Evolutionary conservation across 1,140 invertebrate genomes (phyloP), one percentile per base, ranked within the genome.

Genomic region (Drosophila kepulauana): DNA sequence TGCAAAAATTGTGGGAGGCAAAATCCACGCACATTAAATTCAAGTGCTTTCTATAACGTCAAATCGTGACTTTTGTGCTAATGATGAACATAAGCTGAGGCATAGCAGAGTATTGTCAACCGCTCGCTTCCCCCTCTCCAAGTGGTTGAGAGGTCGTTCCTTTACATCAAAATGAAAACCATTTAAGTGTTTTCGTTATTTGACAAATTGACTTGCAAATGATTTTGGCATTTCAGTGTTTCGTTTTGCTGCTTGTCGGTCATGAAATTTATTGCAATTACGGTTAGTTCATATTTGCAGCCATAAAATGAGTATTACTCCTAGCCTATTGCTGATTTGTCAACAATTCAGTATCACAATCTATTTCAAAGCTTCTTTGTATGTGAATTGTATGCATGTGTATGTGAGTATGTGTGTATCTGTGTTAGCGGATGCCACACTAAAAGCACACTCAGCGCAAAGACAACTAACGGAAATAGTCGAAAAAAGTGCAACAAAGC

Each of bases 31-130:
- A 85, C 81, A 89, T 89, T 89, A 89, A 89, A 89, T 85, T 89
- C 80, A 89, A 89, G 86, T 89, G 86, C 85, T 89, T 89, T 90
- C 85, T 79, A 89, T 89, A 90, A 89, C 85, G 86, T 89, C 86
- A 72, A 89, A 89, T 90, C 85, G 85, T 89, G 85, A 89, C 85
- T 89, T 76, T 77, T 75, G 62, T 82, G 72, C 85, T 89, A 89
- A 89, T 89, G 85, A 89, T 74, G 63, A 68, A 41, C 73, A 76
- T 45, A 71, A 75, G 59, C 41, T 1, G 25, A 41, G 64, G 48
- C 58, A 45, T 25, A 25, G 20, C 20, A 30, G 30, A 69, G 48
- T 41, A 57, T 68, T 56, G 30, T 70, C 49, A 45, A 10, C 10
- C 8, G 5, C 35, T 10, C 10, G 7, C 35, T 16, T 28, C 8